Percentiles rank a stretch among this genome's conserved stretches.
These are phyloP conservation scores for Rhinichthys osculus DNA, from an alignment of 2,797 vertebrate species.

Conservation along the genomic window DNA sequence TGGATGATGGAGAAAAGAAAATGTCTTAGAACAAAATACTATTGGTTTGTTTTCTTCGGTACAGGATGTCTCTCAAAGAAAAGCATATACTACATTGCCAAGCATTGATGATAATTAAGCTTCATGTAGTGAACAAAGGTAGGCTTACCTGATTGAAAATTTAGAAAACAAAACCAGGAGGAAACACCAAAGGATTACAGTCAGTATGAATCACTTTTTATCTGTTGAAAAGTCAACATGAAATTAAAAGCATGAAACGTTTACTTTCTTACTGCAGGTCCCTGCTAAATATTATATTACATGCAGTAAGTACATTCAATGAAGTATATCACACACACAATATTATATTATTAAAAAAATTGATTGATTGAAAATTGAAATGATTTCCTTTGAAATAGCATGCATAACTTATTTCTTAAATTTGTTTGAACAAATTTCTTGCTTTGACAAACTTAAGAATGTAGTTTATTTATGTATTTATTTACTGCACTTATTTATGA, in stretches of 20 bases:
- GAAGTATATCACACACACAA: neutral
- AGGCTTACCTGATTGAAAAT: slow-evolving; percentile 19
- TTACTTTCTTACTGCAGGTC: neutral
- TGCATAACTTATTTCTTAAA: neutral
- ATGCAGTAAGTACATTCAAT: neutral
- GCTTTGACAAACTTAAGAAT: neutral
- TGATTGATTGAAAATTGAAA: too few species aligned
- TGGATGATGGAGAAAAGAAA: neutral
- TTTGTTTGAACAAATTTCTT: neutral
- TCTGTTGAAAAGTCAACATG: neutral
- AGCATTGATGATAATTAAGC: neutral
- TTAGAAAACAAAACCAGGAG: neutral
- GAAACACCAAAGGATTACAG: slow-evolving; percentile 16
- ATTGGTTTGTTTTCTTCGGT: neutral
- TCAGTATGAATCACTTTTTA: slow-evolving; percentile 9
- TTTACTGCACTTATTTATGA: neutral
- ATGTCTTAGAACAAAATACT: neutral
- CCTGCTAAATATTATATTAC: neutral
- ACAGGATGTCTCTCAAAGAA: neutral
- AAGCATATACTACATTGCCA: neutral
- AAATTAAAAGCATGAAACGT: neutral
- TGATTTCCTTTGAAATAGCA: too few species aligned
- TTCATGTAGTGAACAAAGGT: neutral
- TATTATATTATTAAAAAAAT: too few species aligned
- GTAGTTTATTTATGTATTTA: neutral